Evolutionary conservation across 2,888 invertebrate genomes (phyloP).

Genomic region (Eupeodes luniger): DNA sequence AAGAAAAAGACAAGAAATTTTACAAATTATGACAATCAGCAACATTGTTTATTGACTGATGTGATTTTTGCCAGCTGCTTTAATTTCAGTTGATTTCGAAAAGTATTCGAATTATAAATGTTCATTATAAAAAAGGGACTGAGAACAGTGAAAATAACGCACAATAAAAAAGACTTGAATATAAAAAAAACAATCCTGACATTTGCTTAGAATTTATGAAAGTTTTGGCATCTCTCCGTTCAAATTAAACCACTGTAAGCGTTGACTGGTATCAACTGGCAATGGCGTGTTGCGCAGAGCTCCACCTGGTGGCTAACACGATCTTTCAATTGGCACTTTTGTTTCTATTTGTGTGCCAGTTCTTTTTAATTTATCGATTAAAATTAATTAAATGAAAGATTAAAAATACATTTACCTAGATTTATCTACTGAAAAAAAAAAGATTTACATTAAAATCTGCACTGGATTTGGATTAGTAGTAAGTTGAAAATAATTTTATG

Average conservation of each 20-base stretch:
- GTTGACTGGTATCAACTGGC: background rate
- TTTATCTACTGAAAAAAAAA: background rate
- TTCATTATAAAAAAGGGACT: no score
- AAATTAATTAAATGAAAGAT: constrained; percentile 55
- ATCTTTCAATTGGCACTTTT: constrained; percentile 23
- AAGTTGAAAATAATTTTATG: constrained; percentile 60
- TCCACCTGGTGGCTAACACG: constrained; percentile 27
- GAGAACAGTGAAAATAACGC: no score
- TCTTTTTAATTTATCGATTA: constrained; percentile 37
- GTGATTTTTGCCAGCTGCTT: no score
- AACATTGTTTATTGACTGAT: no score
- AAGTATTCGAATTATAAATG: no score
- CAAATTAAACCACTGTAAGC: background rate
- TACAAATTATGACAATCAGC: no score
- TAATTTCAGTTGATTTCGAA: no score
- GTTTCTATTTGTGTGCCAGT: constrained; percentile 10
- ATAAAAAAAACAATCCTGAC: no score
- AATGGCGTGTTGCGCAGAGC: background rate
- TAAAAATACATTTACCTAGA: constrained; percentile 50
- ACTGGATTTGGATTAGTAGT: constrained; percentile 19
- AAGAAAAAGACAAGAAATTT: no score
- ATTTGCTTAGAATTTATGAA: no score
- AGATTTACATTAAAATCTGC: background rate
- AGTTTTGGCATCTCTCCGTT: background rate
- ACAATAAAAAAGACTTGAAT: no score